Conservation (phyloP, 2,797 vertebrate genomes). For the Sarcoramphus papa region DNA sequence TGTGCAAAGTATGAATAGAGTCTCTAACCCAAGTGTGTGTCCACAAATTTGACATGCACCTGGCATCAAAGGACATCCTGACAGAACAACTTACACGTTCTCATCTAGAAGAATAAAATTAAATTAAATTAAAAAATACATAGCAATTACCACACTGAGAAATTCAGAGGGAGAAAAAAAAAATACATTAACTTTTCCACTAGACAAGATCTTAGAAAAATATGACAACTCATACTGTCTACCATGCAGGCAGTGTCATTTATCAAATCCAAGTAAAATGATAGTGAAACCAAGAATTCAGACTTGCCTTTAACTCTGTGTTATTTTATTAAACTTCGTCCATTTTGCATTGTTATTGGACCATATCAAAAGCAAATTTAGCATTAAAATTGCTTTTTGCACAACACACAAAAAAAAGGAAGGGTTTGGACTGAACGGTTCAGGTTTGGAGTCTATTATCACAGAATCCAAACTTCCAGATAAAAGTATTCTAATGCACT, state of each 20-base stretch:
- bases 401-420: background rate
- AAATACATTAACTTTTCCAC: constrained; percentile 39
- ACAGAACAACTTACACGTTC: constrained; percentile 38
- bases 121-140: constrained; percentile 38
- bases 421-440: background rate
- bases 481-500: background rate
- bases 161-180: constrained; percentile 32
- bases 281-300: constrained; percentile 25
- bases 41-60: constrained; percentile 53
- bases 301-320: background rate
- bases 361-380: constrained; percentile 21
- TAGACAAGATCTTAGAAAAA: constrained; percentile 51
- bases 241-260: background rate
- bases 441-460: background rate
- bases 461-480: background rate
- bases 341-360: constrained; percentile 30
- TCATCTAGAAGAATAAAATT: constrained; percentile 50
- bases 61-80: constrained; percentile 57
- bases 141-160: constrained; percentile 44
- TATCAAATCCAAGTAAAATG: constrained; percentile 47
- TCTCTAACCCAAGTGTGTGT: constrained; percentile 40
- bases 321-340: constrained; percentile 19
- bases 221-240: constrained; percentile 12
- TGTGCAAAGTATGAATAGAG: constrained; percentile 41
- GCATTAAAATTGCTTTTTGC: constrained; percentile 1